Base-by-base conservation (phyloP, 2,888 invertebrate species). In the Sinhomidia bicolor region DNA sequence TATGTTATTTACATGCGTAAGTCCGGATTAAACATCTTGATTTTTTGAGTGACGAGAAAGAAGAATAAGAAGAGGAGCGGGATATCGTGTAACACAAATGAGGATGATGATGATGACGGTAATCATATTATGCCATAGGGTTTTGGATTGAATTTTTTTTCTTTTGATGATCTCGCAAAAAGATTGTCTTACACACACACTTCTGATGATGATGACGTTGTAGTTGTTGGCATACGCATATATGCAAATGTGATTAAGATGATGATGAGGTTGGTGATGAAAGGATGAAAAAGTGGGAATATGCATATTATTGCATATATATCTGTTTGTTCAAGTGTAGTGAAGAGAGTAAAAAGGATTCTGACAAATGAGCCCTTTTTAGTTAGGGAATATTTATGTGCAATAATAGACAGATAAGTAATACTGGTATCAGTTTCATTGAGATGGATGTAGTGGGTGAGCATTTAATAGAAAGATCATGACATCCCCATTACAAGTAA, bases 11-110 rank as follows among this genome's bases (percentile, higher is more conserved):
- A 12, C 76, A 76, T 29, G 76, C 51, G 51, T 76, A 47, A 76
- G 76, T 51, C 76, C 76, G 76, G 76, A 76, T 76, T 76, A 29
- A 76, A 76, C n/a, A n/a, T 26, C 23, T 29, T 51, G 76, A 76
- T 14, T 12, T 62, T 62, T 62, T 62, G 62, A 62, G 14, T 62
- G 17, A 62, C 17, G 62, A 20, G 57, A 62, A 12, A n/a, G n/a
- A n/a, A n/a, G n/a, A n/a, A n/a, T n/a, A 2, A 68, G 65, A 68
- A 36, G 36, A 36, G 36, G 65, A 68, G 29, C 62, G 29, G 29
- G 5, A 12, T 23, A 62, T 62, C 62, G 62, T 68, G 29, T 26
- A 29, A 62, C 29, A 29, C 62, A 62, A 62, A 62, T 68, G 71
- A 71, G 4, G 44, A 71, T 12, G 68, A 68, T 17, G 51, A 29